These are phyloP conservation scores for Dicranocentrus wangi DNA, from an alignment of 2,888 invertebrate genomes.

Conservation along the genomic window DNA sequence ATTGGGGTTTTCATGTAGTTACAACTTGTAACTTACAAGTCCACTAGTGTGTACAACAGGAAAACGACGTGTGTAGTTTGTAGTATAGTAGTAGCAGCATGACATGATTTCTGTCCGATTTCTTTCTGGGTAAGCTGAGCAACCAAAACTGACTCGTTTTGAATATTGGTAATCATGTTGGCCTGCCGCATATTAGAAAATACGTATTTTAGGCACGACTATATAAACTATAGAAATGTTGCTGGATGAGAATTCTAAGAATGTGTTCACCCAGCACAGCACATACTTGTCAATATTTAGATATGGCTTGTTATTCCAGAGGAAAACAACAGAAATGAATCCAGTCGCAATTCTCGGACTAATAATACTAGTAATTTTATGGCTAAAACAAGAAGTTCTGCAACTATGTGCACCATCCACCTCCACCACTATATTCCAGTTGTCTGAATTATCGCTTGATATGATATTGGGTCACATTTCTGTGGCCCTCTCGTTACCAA, in stretches of 20 bases:
- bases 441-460: no score
- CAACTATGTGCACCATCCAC: slow-evolving; percentile 4
- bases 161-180: slow-evolving; percentile 51
- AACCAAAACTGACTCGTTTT: slow-evolving; percentile 40
- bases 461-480: no score
- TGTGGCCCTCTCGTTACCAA: no score
- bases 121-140: slow-evolving; percentile 45
- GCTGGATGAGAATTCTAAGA: no score
- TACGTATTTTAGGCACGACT: no score
- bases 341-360: not conserved
- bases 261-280: not conserved
- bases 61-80: no score
- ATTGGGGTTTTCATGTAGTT: no score
- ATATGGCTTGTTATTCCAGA: not conserved
- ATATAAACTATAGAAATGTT: no score
- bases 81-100: not conserved
- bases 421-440: not conserved
- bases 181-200: slow-evolving; percentile 22
- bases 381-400: slow-evolving; percentile 11
- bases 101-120: slow-evolving; percentile 1
- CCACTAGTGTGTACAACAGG: no score
- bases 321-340: no score
- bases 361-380: slow-evolving; percentile 26
- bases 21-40: no score
- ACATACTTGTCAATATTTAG: not conserved